Percentiles rank a stretch among this genome's conserved stretches.
phyloP scores from a whole-genome alignment of 2,113 vertebrate species.

The Syngnathus typhle region DNA sequence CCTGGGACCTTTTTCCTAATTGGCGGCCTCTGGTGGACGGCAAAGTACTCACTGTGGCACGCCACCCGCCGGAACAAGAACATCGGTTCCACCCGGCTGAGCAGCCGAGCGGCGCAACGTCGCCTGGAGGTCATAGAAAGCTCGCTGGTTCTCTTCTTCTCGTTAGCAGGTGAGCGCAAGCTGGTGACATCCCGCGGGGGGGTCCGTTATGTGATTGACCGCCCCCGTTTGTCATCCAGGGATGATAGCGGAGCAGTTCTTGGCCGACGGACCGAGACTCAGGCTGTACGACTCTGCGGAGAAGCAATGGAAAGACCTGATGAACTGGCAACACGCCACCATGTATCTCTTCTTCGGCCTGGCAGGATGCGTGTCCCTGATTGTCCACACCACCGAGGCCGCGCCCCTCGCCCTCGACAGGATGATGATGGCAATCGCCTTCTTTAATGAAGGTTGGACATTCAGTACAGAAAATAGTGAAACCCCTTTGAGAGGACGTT shows the following conservation, averaged over 20 bases:
- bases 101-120: slow-evolving; percentile 76
- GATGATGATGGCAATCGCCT: slow-evolving; percentile 81
- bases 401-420: slow-evolving; percentile 78
- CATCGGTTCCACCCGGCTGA: slow-evolving; percentile 69
- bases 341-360: slow-evolving; percentile 94
- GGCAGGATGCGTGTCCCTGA: slow-evolving; percentile 72
- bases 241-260: slow-evolving; percentile 84
- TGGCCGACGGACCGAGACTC: slow-evolving; percentile 73
- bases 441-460: slow-evolving; percentile 82
- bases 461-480: not conserved
- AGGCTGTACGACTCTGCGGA: slow-evolving; percentile 77
- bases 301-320: slow-evolving; percentile 78
- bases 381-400: slow-evolving; percentile 71
- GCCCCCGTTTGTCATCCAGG: slow-evolving; percentile 63
- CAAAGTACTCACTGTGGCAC: slow-evolving; percentile 79
- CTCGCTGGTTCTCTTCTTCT: slow-evolving; percentile 71
- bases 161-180: slow-evolving; percentile 76
- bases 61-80: slow-evolving; percentile 80
- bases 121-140: slow-evolving; percentile 83
- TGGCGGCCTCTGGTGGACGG: slow-evolving; percentile 88
- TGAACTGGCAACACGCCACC: slow-evolving; percentile 90
- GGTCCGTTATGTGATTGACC: not conserved
- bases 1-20: slow-evolving; percentile 87
- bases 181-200: too few species aligned
- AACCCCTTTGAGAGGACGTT: not conserved